Evolutionary conservation across 2,797 vertebrate genomes (phyloP), one percentile per base, ranked within the genome.

Genomic region (Syngnathus rostellatus): DNA sequence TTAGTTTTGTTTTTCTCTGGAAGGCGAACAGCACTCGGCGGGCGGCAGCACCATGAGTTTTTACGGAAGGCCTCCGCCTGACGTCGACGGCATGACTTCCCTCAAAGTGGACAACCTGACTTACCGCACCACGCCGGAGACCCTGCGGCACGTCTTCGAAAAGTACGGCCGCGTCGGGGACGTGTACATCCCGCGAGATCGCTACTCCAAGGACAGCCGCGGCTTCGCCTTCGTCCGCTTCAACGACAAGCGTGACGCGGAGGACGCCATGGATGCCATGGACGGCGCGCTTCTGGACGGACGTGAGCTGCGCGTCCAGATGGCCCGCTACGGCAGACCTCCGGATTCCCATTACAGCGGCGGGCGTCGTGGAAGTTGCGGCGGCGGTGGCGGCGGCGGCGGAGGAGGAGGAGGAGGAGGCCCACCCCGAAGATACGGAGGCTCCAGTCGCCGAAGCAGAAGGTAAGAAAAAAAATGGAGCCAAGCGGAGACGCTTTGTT

Each of bases 211-310:
- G 76, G 96, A 98, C 81, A 97, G 95, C 82, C 92, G 96, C 0
- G 95, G 96, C 0, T 98, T 98, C 80, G 94, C 96, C 1, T 98
- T 98, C 77, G 96, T 98, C 8, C 93, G 96, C 0, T 98, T 98
- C 81, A 93, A 94, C 77, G 96, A 98, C 81, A 96, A 98, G 83
- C 92, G 95, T 45, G 96, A 98, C 75, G 96, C 96, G 2, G 95
- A 98, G 54, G 96, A 98, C 77, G 96, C 96, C 1, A 98, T 98
- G 94, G 96, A 98, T 55, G 94, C 95, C 31, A 97, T 98, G 95
- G 96, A 98, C 31, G 95, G 95, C 0, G 95, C 95, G 19, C 91
- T 97, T 72, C 88, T 98, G 17, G 96, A 98, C 72, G 96, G 96
- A 3, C 91, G 96, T 12, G 96, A 98, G 79, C 88, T 98, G 1